Conservation (phyloP, 2,888 invertebrate species). For the Drosophila paracracens region DNA sequence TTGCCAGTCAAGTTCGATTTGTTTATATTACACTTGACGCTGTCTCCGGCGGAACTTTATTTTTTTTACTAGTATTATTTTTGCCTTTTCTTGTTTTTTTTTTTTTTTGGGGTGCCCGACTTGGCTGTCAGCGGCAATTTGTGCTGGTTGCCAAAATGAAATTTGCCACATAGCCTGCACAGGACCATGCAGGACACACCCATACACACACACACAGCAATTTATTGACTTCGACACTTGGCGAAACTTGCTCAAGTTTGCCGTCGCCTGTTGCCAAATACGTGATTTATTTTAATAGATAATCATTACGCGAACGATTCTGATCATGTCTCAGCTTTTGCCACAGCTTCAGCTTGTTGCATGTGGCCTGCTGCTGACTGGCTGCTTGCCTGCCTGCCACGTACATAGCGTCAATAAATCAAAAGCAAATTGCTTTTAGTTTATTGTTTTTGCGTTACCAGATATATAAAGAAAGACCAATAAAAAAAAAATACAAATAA, state of each 20-base stretch:
- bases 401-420: constrained; percentile 77
- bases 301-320: constrained; percentile 82
- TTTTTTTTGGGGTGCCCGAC: background rate
- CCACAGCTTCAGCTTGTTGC: constrained; percentile 63
- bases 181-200: constrained; percentile 42
- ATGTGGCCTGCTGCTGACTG: constrained; percentile 40
- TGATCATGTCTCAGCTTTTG: constrained; percentile 50
- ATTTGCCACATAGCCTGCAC: constrained; percentile 36
- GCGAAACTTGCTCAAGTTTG: constrained; percentile 35
- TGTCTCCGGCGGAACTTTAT: constrained; percentile 42
- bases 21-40: constrained; percentile 75
- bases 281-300: constrained; percentile 83
- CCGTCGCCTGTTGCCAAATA: constrained; percentile 64
- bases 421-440: constrained; percentile 77
- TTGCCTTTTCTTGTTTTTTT: background rate
- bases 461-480: constrained; percentile 6
- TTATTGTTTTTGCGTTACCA: constrained; percentile 72
- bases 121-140: constrained; percentile 54
- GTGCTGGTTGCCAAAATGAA: constrained; percentile 51
- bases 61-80: background rate
- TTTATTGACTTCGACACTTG: constrained; percentile 80
- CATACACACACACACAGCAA: constrained; percentile 46
- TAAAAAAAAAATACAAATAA: background rate
- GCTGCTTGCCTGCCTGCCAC: constrained; percentile 12
- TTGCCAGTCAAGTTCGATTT: constrained; percentile 75